Evolutionary conservation across 2,888 invertebrate genomes (phyloP).

Genomic region (Acrobeloides nanus): DNA sequence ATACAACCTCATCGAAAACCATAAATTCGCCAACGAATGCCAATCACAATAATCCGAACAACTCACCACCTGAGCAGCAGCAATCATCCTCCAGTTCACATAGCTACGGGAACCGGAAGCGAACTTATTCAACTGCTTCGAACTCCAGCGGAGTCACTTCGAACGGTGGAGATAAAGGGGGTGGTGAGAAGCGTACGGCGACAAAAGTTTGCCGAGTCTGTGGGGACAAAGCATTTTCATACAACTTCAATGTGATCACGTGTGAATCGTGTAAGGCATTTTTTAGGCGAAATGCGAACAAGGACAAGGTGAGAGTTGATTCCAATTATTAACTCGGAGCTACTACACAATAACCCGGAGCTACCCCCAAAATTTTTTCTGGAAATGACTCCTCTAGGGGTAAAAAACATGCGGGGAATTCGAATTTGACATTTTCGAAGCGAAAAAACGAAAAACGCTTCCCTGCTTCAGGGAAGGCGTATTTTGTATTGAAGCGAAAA

Average conservation of each 20-base stretch:
- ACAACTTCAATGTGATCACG: constrained; percentile 57
- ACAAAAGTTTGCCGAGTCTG: constrained; percentile 74
- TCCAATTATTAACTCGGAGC: too few relatives aligned
- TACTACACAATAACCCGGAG: too few relatives aligned
- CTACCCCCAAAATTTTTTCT: too few relatives aligned
- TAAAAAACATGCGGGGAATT: too few relatives aligned
- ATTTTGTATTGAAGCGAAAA: too few relatives aligned
- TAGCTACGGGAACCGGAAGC: constrained; percentile 14
- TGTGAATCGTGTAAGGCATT: constrained; percentile 96
- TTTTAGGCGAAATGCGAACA: constrained; percentile 80
- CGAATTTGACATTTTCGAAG: too few relatives aligned
- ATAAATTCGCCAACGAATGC: too few relatives aligned
- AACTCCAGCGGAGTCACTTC: constrained; percentile 1
- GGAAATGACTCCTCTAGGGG: too few relatives aligned
- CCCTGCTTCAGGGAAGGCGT: too few relatives aligned
- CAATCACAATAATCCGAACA: too few relatives aligned
- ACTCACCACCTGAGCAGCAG: constrained; percentile 11
- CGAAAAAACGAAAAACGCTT: too few relatives aligned
- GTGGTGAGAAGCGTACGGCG: constrained; percentile 26
- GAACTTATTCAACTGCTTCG: constrained; percentile 25
- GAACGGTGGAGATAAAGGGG: background rate
- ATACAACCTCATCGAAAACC: too few relatives aligned
- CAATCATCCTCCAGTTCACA: constrained; percentile 1
- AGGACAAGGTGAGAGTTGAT: constrained; percentile 32
- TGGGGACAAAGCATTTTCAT: constrained; percentile 64